Base-by-base conservation (phyloP, 2,113 vertebrate species). In the Atlantisia rogersi region DNA sequence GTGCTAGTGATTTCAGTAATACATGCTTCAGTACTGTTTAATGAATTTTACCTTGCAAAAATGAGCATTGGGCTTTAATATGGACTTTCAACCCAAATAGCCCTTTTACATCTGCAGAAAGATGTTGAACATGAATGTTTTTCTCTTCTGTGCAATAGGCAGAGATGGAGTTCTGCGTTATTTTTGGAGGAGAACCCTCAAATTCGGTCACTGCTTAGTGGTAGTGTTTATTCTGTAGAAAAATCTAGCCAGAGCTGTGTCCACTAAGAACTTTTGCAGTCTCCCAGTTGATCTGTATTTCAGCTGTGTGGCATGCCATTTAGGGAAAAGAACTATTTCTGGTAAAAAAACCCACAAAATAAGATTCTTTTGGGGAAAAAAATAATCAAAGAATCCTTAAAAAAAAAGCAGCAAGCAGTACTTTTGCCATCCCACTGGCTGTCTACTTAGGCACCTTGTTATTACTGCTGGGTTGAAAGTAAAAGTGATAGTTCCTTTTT, bases 101-200 rank as follows among this genome's bases (percentile, higher is more conserved):
- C 9, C 5, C 15, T 37, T 70, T 86, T 77, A 63, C 39, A 35
- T 81, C 29, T 78, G 42, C 39, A 89, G 56, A 31, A 82, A 55
- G 29, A 58, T 55, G 46, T 71, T 80, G 79, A 82, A 35, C 35
- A 63, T 7, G 1, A 37, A 8, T 68, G 13, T 15, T 77, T 93
- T 74, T 75, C 5, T 2, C 42, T 84, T 84, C 74, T 69, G 4
- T 84, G 37, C n/a, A 67, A 26, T 14, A 64, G 50, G 35, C 22
- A 64, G 86, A 73, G 52, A 62, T 35, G 59, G 68, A 80, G 8
- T 77, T 53, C 40, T 94, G 31, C 15, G 11, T 81, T 95, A 28
- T 73, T 92, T 96, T 86, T 90, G 82, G 76, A 92, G 44, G 50
- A 58, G 35, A 90, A 16, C 39, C 86, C 63, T 92, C 69, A 73